phyloP scores from a whole-genome alignment of 2,113 vertebrate species.

The Nothobranchius kuhntae region DNA sequence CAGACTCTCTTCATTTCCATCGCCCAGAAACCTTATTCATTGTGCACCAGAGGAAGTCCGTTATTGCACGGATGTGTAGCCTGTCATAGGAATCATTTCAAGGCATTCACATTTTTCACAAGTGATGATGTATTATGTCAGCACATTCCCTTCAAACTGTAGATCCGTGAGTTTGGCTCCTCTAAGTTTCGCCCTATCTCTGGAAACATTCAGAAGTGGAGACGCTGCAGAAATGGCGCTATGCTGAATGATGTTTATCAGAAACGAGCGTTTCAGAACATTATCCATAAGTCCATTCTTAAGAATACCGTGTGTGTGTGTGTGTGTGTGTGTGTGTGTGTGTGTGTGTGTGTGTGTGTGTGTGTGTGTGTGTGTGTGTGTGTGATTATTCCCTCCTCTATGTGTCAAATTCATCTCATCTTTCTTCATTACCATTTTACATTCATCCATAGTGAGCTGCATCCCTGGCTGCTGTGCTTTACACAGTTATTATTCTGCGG shows the following conservation, averaged over 20 bases:
- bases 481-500: conserved; percentile 35
- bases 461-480: conserved; percentile 38
- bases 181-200: conserved; percentile 59
- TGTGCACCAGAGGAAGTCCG: conserved; percentile 35
- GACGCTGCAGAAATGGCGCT: conserved; percentile 62
- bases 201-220: conserved; percentile 64
- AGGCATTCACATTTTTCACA: conserved; percentile 43
- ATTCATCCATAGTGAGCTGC: conserved; percentile 42
- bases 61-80: conserved; percentile 37
- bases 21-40: conserved; percentile 38
- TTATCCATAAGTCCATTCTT: conserved; percentile 53
- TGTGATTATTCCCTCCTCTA: conserved; percentile 29
- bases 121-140: conserved; percentile 56
- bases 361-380: background rate
- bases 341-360: conserved; percentile 9
- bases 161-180: conserved; percentile 43
- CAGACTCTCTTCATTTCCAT: conserved; percentile 42
- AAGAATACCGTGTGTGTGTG: conserved; percentile 7
- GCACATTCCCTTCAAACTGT: conserved; percentile 54
- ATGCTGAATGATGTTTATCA: conserved; percentile 59
- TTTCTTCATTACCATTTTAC: conserved; percentile 65
- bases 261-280: conserved; percentile 38
- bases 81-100: conserved; percentile 56
- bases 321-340: no score
- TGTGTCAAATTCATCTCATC: conserved; percentile 65